Base-by-base conservation (phyloP, 1,140 invertebrate genomes). In the Tyrophagus putrescentiae region DNA sequence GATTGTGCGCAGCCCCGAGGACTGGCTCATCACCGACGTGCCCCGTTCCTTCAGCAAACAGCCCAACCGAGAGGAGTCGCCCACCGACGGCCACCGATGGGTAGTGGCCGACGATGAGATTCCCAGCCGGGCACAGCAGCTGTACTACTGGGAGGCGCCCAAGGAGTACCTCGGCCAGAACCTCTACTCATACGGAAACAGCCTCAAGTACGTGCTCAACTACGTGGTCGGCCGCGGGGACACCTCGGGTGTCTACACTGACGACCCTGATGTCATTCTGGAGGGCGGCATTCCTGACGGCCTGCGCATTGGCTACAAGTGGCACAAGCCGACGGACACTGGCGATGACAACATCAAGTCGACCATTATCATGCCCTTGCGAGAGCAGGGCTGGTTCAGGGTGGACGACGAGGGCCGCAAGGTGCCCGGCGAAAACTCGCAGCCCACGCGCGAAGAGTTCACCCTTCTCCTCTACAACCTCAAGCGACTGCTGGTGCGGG, bases 101-200 rank as follows among this genome's bases (percentile, higher is more conserved):
- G 65, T 64, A 32, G 67, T 69, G 39, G 72, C 70, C 18, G 69
- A 79, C 65, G 79, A 80, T 65, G 84, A 86, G 60, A 70, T 85
- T 66, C 28, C 53, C 4, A 4, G 27, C 5, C 73, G 78, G 1
- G 77, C 77, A 11, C 79, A 81, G 67, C 81, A 84, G 65, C 79
- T 81, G 44, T 88, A 86, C 67, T 98, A 90, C 72, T 98, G 91
- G 88, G 71, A 83, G 59, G 86, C 87, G 28, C 90, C 88, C 4
- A 70, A 78, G 60, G 71, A 73, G 61, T 77, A 80, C 63, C 67
- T 73, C 56, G 75, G 77, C 0, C 75, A 76, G 62, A 72, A 73
- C 68, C 56, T 79, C 48, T 79, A 84, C 56, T 82, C 82, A 48
- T 98, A 98, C 72, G 89, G 90, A 0, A 83, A 85, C 5, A 79